Conservation (phyloP, 2,888 invertebrate genomes). For the Barypeithes pellucidus region DNA sequence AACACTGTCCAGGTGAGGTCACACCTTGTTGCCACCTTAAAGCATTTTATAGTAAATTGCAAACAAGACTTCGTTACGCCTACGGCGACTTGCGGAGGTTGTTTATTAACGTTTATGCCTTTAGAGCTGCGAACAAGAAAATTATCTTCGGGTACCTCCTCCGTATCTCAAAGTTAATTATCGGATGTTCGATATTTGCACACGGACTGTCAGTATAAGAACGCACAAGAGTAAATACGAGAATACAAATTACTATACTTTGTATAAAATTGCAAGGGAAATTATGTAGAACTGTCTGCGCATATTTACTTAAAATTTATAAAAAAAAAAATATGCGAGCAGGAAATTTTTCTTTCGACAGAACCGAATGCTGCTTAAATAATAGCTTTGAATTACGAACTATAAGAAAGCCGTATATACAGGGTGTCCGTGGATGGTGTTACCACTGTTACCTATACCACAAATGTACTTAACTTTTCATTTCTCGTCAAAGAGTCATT, state of each 20-base stretch:
- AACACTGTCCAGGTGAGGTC: constrained; percentile 17
- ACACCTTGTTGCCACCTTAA: constrained; percentile 29
- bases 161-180: constrained; percentile 25
- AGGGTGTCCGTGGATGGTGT: too few relatives aligned
- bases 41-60: constrained; percentile 32
- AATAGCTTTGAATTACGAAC: too few relatives aligned
- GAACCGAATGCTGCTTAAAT: too few relatives aligned
- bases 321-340: too few relatives aligned
- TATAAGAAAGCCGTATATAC: too few relatives aligned
- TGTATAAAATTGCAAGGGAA: not conserved
- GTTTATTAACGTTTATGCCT: constrained; percentile 28
- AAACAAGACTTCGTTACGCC: constrained; percentile 32
- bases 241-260: not conserved
- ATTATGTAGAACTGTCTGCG: not conserved
- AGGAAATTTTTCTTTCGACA: too few relatives aligned
- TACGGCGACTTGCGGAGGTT: constrained; percentile 21
- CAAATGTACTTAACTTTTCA: too few relatives aligned
- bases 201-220: not conserved
- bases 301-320: too few relatives aligned
- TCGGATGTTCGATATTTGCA: constrained; percentile 20
- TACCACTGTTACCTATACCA: too few relatives aligned
- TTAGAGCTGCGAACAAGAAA: constrained; percentile 35
- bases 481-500: too few relatives aligned
- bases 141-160: constrained; percentile 27
- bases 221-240: not conserved